A percentile compares a stretch with the other conserved stretches of the same genome.
Conservation (phyloP, 2,888 invertebrate genomes). For the Ichneumoninae sp. region DNA sequence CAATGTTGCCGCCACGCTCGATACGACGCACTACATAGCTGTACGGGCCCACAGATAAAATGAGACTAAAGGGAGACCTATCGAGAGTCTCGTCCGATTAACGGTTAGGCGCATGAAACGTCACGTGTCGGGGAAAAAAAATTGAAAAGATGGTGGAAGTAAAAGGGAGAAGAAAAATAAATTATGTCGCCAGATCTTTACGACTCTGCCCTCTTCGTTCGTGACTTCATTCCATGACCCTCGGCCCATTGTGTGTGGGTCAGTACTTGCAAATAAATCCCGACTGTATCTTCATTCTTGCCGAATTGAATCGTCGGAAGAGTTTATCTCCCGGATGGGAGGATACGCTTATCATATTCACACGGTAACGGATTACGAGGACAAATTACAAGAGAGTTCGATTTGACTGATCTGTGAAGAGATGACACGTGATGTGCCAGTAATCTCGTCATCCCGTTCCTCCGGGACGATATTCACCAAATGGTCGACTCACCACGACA, state of each 20-base stretch:
- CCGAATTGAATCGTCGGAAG: slow-evolving; percentile 3
- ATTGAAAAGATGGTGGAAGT: slow-evolving; percentile 23
- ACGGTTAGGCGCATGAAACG: slow-evolving; percentile 62
- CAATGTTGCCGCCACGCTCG: slow-evolving; percentile 66
- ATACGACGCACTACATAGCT: slow-evolving; percentile 51
- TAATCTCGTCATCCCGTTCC: background rate
- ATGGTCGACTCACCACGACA: background rate
- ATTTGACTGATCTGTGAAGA: background rate
- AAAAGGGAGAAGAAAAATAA: slow-evolving; percentile 20
- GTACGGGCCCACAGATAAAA: slow-evolving; percentile 29
- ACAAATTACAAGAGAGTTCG: background rate
- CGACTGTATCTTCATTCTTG: background rate
- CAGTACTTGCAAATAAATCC: background rate
- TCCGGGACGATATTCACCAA: background rate
- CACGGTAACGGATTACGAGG: background rate
- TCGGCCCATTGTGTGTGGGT: background rate
- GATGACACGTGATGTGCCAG: background rate
- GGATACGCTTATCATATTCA: background rate
- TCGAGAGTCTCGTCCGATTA: slow-evolving; percentile 70
- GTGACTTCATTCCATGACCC: slow-evolving; percentile 6
- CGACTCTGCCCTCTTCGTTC: slow-evolving; percentile 33
- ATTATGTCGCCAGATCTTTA: slow-evolving; percentile 23
- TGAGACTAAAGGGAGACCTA: slow-evolving; percentile 46
- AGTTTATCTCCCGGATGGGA: background rate
- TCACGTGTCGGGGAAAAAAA: slow-evolving; percentile 18